Base-by-base conservation (phyloP, 1,140 invertebrate genomes). In the Parapsyche elsis region DNA sequence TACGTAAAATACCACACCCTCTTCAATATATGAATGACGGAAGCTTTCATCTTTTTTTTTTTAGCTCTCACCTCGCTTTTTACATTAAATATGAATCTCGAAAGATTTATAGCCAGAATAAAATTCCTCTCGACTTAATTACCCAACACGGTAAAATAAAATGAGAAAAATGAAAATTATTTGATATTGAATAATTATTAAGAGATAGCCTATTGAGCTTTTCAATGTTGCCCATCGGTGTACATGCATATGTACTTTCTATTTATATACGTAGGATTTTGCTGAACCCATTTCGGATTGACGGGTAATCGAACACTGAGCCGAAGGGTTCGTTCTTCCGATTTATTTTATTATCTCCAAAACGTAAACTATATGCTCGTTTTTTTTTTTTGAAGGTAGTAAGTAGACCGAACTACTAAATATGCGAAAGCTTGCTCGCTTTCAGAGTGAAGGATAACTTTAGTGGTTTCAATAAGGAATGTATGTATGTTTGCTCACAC, bases 311-410 rank as follows among this genome's bases (percentile, higher is more conserved):
- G 45, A 49, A 71, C 23, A 19, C 26, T 16, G 38, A 26, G 67
- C 67, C 19, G 0, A 73, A 2, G 71, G 71, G 21, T 46, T 23
- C 45, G 38, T 49, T 21, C 19, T 16, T 21, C n/a, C 71, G 45
- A 46, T 73, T 49, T 73, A 21, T 73, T 73, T 45, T 73, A 73
- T 73, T 46, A 71, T 30, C 67, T 71, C 24, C 14, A 30, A 21
- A n/a, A 71, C 67, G 67, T 12, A 14, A 71, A 26, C 24, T 71
- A 12, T 67, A 67, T 16, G 21, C 21, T 67, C 12, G 26, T 71
- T 30, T 5, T 19, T 61, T 61, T 61, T 61, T 61, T 61, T 19
- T 9, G 57, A 61, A 19, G 21, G 53, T n/a, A n/a, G n/a, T 5
- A 14, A 53, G 16, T 10, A 53, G 7, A 19, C 57, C 16, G 30